Percentiles rank a stretch among this genome's conserved stretches.
phyloP scores from a whole-genome alignment of 1,140 invertebrate species.

The Scaptomyza hsui region DNA sequence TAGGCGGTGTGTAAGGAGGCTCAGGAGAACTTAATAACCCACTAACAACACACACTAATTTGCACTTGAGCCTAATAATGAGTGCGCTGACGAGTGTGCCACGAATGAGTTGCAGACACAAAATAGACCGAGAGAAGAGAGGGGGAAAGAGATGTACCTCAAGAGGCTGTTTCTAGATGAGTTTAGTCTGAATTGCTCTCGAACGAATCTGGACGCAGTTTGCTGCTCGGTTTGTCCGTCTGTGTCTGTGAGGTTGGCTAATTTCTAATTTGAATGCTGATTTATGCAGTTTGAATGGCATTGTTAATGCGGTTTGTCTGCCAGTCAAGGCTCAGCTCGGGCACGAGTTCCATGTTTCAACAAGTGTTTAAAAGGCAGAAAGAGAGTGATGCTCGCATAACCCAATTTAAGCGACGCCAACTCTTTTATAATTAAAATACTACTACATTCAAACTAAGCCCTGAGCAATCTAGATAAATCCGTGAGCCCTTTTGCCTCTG shows the following conservation, averaged over 20 bases:
- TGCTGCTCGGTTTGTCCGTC: constrained; percentile 11
- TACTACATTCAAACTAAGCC: constrained; percentile 3
- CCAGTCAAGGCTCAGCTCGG: constrained; percentile 11
- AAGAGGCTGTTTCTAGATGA: constrained; percentile 54
- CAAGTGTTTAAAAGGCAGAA: constrained; percentile 23
- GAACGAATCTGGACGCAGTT: constrained; percentile 48
- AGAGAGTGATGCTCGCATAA: neutral
- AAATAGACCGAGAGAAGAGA: neutral
- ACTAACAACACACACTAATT: constrained; percentile 82
- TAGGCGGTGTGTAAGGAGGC: constrained; percentile 8
- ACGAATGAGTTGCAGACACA: constrained; percentile 45
- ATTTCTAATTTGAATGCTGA: constrained; percentile 83
- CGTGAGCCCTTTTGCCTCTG: constrained; percentile 6
- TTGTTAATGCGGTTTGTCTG: constrained; percentile 39
- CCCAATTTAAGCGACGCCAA: neutral
- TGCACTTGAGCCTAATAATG: constrained; percentile 82
- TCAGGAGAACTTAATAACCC: constrained; percentile 72
- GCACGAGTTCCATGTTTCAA: constrained; percentile 25
- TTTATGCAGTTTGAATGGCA: constrained; percentile 74
- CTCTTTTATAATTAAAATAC: constrained; percentile 33
- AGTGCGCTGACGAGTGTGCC: constrained; percentile 75
- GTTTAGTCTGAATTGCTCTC: constrained; percentile 34
- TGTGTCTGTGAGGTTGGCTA: constrained; percentile 52
- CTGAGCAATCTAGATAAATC: neutral
- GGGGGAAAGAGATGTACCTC: constrained; percentile 10